Conservation (phyloP, 2,888 invertebrate species). For the Aplocera efformata region DNA sequence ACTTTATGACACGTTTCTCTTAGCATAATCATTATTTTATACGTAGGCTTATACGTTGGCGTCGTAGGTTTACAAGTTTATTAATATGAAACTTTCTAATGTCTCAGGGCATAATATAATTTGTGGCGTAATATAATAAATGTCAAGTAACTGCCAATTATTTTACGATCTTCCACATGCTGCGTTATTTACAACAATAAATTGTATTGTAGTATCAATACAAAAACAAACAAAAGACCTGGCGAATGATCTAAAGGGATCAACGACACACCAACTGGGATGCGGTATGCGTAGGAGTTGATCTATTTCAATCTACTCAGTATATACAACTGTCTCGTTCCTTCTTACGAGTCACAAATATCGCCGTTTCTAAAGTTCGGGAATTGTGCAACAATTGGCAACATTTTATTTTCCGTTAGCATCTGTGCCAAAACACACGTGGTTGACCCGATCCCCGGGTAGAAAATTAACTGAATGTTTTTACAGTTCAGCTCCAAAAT, state of each 20-base stretch:
- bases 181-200: slow-evolving; percentile 15
- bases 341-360: slow-evolving; percentile 28
- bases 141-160: slow-evolving; percentile 1
- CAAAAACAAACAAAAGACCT: slow-evolving; percentile 51
- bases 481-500: slow-evolving; percentile 10
- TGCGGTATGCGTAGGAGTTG: slow-evolving; percentile 65
- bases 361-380: slow-evolving; percentile 35
- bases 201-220: slow-evolving; percentile 33
- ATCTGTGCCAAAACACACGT: slow-evolving; percentile 69
- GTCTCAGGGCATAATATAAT: too few relatives aligned
- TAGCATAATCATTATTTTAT: too few relatives aligned
- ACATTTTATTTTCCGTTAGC: slow-evolving; percentile 49
- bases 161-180: slow-evolving; percentile 7
- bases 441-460: slow-evolving; percentile 47
- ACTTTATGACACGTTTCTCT: too few relatives aligned
- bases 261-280: slow-evolving; percentile 59
- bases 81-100: too few relatives aligned
- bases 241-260: slow-evolving; percentile 57
- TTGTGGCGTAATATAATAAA: too few relatives aligned
- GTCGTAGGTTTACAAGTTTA: too few relatives aligned
- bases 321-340: slow-evolving; percentile 51
- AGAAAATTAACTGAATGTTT: slow-evolving; percentile 29
- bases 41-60: too few relatives aligned
- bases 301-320: slow-evolving; percentile 64
- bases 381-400: slow-evolving; percentile 75